Evolutionary conservation across 2,113 vertebrate species (phyloP), one percentile per base, ranked within the genome.

Genomic region (Rhombomys opimus): DNA sequence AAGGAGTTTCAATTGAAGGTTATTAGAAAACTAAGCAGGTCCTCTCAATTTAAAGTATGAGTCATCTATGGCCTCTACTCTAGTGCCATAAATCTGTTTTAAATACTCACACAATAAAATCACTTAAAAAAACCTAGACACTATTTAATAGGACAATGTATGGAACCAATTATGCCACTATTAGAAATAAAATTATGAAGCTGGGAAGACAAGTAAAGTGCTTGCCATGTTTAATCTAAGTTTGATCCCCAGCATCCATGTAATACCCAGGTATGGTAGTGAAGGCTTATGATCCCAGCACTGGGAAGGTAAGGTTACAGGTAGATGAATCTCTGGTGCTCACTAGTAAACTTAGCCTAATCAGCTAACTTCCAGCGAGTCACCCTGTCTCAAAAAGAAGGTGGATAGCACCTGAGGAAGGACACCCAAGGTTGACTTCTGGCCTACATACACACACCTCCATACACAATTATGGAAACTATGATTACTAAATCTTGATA

Each of bases 131-230:
- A 80, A 81, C 35, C 22, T 38, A 85, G 81, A 85, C 59, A 85
- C 22, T 41, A 63, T 85, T 41, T 68, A 86, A 86, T 87, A 73
- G 32, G 22, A 41, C 80, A 68, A 35, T 89, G 86, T 84, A 68
- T 91, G 32, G 92, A 80, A 86, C 86, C 54, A 9, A 93, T 52
- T 50, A 89, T 38, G 41, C 80, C 27, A 92, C 59, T 90, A 68
- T 52, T 68, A 22, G 65, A 92, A 92, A 89, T 73, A 38, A 96
- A 94, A 92, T 80, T 80, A 81, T 87, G 41, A 46, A 68, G 11
- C 65, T 87, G 65, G 65, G 32, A 70, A 70, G 85, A 35, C 12
- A 54, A 1, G 5, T 52, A 32, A 87, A 87, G 32, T 35, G 17
- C 41, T 68, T 87, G 41, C 41, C 41, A 50, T 6, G 5, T 54